Conservation (phyloP, 2,888 invertebrate genomes). For the Camptogramma bilineatum region DNA sequence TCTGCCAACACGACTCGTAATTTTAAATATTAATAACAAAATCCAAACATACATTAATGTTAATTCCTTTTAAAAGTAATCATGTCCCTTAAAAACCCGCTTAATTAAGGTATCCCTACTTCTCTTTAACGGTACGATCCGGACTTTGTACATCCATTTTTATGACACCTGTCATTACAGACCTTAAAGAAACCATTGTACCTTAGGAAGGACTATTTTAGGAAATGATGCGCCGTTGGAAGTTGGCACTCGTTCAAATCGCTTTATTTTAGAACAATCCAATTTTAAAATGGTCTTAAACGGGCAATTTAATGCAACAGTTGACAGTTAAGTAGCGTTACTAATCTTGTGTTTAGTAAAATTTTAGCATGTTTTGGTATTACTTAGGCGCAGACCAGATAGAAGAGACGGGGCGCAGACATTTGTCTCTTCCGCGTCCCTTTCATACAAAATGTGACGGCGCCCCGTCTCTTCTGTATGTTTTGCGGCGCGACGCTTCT, state of each 20-base stretch:
- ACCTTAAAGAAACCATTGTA: conserved; percentile 21
- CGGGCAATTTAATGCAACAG: not conserved
- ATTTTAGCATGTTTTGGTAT: not conserved
- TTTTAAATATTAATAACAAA: too few relatives aligned
- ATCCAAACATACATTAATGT: conserved; percentile 2
- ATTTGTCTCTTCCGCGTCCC: too few relatives aligned
- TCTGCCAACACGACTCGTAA: too few relatives aligned
- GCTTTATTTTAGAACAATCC: conserved; percentile 18
- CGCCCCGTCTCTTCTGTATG: too few relatives aligned
- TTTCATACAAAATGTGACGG: too few relatives aligned
- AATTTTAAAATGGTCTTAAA: not conserved
- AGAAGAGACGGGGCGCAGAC: too few relatives aligned
- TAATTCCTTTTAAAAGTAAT: conserved; percentile 3
- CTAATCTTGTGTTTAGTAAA: not conserved
- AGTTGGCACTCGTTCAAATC: conserved; percentile 23
- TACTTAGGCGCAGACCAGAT: too few relatives aligned
- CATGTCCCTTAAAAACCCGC: conserved; percentile 12
- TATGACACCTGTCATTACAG: conserved; percentile 25
- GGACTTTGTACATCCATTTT: conserved; percentile 23
- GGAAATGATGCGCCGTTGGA: conserved; percentile 19
- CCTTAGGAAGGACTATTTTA: conserved; percentile 22
- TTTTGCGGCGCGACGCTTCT: too few relatives aligned
- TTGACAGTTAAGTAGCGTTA: not conserved
- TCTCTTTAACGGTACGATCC: conserved; percentile 5
- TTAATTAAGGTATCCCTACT: conserved; percentile 12